A percentile compares a stretch with the other conserved stretches of the same genome.
These are phyloP conservation scores for Pollenia angustigena DNA, from an alignment of 2,888 invertebrate genomes.

Conservation along the genomic window DNA sequence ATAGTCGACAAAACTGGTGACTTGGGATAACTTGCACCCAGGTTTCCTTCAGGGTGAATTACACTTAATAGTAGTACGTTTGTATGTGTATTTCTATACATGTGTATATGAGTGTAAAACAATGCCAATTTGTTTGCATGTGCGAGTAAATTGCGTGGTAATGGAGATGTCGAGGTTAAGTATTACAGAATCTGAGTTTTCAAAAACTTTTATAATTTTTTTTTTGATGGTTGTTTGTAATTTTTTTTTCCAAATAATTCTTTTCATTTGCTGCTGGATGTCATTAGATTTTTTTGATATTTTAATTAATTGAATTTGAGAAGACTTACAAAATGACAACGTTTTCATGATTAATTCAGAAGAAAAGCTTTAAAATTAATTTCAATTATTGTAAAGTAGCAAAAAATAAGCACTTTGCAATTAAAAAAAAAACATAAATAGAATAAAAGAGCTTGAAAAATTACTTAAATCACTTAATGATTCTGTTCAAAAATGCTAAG, in stretches of 20 bases:
- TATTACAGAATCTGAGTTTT: not conserved
- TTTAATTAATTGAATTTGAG: constrained; percentile 51
- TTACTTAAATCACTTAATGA: too few relatives aligned
- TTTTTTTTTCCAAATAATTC: not conserved
- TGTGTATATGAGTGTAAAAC: not conserved
- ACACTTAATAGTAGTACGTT: constrained; percentile 18
- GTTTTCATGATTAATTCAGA: too few relatives aligned
- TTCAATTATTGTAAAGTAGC: not conserved
- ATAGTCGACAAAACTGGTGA: too few relatives aligned
- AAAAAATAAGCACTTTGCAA: not conserved
- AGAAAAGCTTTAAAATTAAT: not conserved
- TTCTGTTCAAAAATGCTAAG: too few relatives aligned
- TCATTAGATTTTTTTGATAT: constrained; percentile 9
- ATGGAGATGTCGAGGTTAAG: constrained; percentile 22
- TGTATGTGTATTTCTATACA: not conserved
- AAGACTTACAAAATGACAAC: not conserved
- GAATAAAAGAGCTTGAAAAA: too few relatives aligned
- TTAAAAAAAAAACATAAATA: too few relatives aligned
- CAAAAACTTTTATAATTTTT: not conserved
- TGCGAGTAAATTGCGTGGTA: not conserved
- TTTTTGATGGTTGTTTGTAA: not conserved
- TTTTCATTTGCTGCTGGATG: constrained; percentile 11
- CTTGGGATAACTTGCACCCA: too few relatives aligned
- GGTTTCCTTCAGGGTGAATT: too few relatives aligned
- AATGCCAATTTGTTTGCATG: constrained; percentile 11